Percentiles rank a stretch among this genome's conserved stretches.
Conservation (phyloP, 2,888 invertebrate genomes). For the Eubasilissa splendida region DNA sequence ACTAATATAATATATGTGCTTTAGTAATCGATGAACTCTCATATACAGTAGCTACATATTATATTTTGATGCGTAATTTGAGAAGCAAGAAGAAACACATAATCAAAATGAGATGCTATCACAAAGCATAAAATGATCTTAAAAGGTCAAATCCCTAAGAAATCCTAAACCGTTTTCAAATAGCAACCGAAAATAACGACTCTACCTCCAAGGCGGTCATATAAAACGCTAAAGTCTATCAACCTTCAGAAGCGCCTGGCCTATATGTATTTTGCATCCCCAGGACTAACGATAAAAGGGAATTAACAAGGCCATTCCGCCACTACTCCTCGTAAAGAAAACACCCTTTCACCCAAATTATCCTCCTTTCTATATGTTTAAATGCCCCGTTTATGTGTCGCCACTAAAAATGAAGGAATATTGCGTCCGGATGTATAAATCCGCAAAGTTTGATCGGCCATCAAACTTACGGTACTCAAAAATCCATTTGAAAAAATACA, state of each 20-base stretch:
- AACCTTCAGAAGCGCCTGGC: conserved; percentile 47
- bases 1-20: no score
- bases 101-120: conserved; percentile 20
- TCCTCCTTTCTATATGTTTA: conserved; percentile 45
- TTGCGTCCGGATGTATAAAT: conserved; percentile 61
- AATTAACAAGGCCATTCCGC: conserved; percentile 72
- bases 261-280: conserved; percentile 62
- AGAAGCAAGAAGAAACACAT: background rate
- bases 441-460: conserved; percentile 70
- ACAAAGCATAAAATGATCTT: conserved; percentile 38
- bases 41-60: no score
- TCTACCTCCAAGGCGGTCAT: conserved; percentile 32
- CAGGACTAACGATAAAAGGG: conserved; percentile 66
- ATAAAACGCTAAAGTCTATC: conserved; percentile 53
- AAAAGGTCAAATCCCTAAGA: conserved; percentile 39
- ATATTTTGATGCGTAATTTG: background rate
- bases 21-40: no score
- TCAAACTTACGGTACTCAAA: conserved; percentile 72
- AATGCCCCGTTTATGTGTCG: conserved; percentile 49
- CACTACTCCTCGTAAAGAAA: conserved; percentile 32
- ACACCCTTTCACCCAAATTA: conserved; percentile 29
- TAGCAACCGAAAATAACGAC: conserved; percentile 27
- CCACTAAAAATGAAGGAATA: conserved; percentile 54
- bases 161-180: conserved; percentile 36
- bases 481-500: conserved; percentile 72